Evolutionary conservation across 2,888 invertebrate species (phyloP), one percentile per base, ranked within the genome.

Genomic region (Diaperis boleti): DNA sequence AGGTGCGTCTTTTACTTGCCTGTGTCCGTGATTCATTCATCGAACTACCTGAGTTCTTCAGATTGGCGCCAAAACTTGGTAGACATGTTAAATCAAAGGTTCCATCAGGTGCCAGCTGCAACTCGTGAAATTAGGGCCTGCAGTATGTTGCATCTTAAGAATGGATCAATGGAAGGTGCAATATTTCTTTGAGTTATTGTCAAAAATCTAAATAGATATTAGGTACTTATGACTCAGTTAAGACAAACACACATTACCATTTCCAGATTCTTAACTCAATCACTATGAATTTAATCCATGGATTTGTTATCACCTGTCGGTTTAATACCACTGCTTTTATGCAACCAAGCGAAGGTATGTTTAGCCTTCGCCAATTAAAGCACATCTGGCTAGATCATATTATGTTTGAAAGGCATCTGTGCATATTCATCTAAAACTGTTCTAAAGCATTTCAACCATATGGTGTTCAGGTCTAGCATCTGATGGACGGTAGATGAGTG

Each of bases 1-100:
- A 39, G 44, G 44, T 56, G 33, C 56, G 31, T 22, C 1, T 14
- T 10, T 15, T 35, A 20, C 4, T 39, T 15, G 3, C 8, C 7
- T 7, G 33, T 33, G 33, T 17, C 17, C 4, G 54, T 56, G 56
- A 56, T 44, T 56, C 56, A 56, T 56, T 56, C 57, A 47, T 22
- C 57, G 22, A 20, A 35, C 45, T 57, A 47, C 45, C 57, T 45
- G 57, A 26, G 17, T n/a, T 15, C 37, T 10, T 54, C 22, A 4
- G 8, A 39, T 54, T 54, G 22, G 66, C 66, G 66, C 66, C 64
- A 64, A 64, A 55, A 61, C 45, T 67, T 26, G 62, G 62, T 50
- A 64, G 59, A 52, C 57, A 54, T 4, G n/a, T 26, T 33, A 37
- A 52, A 11, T 26, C 10, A 20, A 26, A 52, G 52, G 52, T 37